A percentile compares a stretch with the other conserved stretches of the same genome.
Evolutionary conservation across 2,797 vertebrate species (phyloP).

Genomic region (Pseudopleuronectes americanus): DNA sequence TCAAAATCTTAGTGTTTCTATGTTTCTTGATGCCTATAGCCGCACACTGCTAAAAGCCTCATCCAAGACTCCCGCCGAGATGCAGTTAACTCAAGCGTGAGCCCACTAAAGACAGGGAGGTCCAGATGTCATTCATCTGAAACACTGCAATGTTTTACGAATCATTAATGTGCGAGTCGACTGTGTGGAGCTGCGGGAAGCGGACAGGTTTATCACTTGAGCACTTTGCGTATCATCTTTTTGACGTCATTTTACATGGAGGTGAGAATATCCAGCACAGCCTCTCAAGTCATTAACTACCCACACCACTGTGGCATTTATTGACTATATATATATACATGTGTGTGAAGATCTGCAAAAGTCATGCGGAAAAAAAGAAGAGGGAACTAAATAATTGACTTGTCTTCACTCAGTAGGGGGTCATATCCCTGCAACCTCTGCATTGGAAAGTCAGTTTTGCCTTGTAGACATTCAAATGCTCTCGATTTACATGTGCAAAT

Average conservation of each 20-base stretch:
- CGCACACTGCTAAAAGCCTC: constrained; percentile 10
- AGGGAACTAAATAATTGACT: constrained; percentile 19
- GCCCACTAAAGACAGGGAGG: constrained; percentile 29
- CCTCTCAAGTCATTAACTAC: constrained; percentile 30
- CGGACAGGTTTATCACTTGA: constrained; percentile 31
- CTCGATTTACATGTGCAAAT: constrained; percentile 57
- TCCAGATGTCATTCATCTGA: constrained; percentile 40
- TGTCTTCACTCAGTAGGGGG: constrained; percentile 1
- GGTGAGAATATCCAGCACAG: constrained; percentile 1
- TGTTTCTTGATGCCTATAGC: constrained; percentile 34
- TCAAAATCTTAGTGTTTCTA: constrained; percentile 38
- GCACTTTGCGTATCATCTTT: constrained; percentile 18
- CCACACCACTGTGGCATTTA: constrained; percentile 19
- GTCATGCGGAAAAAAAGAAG: neutral
- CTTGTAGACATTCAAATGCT: constrained; percentile 40
- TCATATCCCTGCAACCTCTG: constrained; percentile 22
- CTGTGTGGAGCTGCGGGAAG: constrained; percentile 23
- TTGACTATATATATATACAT: neutral
- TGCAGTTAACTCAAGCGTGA: constrained; percentile 43
- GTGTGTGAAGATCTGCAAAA: constrained; percentile 4
- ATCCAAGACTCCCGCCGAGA: constrained; percentile 42
- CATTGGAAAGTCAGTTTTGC: constrained; percentile 41
- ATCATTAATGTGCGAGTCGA: constrained; percentile 43
- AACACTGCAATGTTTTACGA: constrained; percentile 41
- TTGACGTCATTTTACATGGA: constrained; percentile 33